These are phyloP conservation scores for Habrosyne pyritoides DNA, from an alignment of 2,888 invertebrate species.

Conservation along the genomic window DNA sequence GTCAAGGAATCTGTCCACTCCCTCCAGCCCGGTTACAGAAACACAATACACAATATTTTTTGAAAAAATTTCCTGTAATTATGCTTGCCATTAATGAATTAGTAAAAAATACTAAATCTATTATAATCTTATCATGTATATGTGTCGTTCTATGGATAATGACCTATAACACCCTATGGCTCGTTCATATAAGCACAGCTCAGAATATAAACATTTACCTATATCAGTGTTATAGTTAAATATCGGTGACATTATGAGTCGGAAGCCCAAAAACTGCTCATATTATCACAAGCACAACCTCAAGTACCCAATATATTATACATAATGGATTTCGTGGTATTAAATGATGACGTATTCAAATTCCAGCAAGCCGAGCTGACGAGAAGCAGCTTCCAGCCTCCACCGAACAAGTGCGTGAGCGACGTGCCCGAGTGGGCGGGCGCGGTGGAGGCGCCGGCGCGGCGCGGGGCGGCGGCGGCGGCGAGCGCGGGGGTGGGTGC, in stretches of 20 bases:
- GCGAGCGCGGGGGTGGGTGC: slow-evolving; percentile 31
- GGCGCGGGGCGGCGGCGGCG: slow-evolving; percentile 39
- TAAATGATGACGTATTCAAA: not conserved
- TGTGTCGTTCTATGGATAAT: not conserved
- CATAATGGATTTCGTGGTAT: not conserved
- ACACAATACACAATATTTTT: too few species aligned
- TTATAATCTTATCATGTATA: not conserved
- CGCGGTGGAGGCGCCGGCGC: slow-evolving; percentile 43
- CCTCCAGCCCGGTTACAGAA: too few species aligned
- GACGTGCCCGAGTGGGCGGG: slow-evolving; percentile 85
- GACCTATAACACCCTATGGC: not conserved
- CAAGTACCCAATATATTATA: too few species aligned
- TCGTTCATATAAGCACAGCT: not conserved
- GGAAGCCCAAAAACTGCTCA: too few species aligned
- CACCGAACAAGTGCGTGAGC: slow-evolving; percentile 87
- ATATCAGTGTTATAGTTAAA: too few species aligned
- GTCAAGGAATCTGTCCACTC: too few species aligned
- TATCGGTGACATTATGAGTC: too few species aligned
- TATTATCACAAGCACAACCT: too few species aligned
- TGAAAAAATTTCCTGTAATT: too few species aligned
- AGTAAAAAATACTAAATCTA: not conserved
- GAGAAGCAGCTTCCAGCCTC: slow-evolving; percentile 86
- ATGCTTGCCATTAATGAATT: not conserved
- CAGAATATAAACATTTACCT: not conserved
- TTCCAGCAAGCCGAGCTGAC: slow-evolving; percentile 87